phyloP scores from a whole-genome alignment of 2,797 vertebrate species.

The Buceros bicornis region DNA sequence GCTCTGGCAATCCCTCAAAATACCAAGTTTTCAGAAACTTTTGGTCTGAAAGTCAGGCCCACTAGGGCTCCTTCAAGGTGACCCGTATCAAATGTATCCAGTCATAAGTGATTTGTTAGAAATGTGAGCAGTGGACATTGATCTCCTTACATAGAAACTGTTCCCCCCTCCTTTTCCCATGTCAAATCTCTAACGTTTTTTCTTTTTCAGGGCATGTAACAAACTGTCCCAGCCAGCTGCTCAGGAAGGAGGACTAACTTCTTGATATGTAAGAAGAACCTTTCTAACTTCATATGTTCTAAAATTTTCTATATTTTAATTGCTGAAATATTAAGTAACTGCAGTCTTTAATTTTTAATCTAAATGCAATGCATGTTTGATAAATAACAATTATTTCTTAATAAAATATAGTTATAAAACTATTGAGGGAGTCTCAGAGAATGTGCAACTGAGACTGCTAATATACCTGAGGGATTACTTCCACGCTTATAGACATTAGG shows the following conservation, averaged over 20 bases:
- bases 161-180: neutral
- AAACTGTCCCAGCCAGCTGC: neutral
- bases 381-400: slow-evolving; percentile 33
- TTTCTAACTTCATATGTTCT: neutral
- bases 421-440: neutral
- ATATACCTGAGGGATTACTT: slow-evolving; percentile 25
- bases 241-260: neutral
- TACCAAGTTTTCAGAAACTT: neutral
- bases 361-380: neutral
- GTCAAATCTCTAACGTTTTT: neutral
- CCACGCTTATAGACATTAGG: neutral
- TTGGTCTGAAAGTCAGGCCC: neutral
- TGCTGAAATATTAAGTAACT: neutral
- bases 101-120: neutral
- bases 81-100: neutral
- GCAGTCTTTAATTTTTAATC: neutral
- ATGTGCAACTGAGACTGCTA: slow-evolving; percentile 7
- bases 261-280: neutral
- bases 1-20: neutral
- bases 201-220: neutral
- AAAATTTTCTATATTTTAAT: neutral
- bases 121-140: neutral
- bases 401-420: slow-evolving; percentile 39
- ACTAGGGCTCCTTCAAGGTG: neutral
- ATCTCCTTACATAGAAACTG: neutral